phyloP scores from a whole-genome alignment of 1,140 invertebrate species.

The Limonius californicus region DNA sequence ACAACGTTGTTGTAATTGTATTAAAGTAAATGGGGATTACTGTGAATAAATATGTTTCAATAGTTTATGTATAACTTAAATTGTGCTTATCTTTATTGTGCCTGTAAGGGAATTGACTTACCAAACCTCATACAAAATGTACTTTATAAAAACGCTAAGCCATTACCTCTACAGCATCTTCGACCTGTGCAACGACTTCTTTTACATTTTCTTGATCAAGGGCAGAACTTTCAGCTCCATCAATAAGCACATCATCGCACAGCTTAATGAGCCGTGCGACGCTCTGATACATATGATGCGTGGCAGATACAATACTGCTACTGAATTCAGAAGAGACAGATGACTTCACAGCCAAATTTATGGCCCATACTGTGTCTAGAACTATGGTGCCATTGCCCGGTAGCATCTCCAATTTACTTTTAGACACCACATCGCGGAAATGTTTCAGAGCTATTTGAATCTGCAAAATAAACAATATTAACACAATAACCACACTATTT shows the following conservation, averaged over 20 bases:
- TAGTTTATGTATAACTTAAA: too few species aligned
- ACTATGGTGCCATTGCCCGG: constrained; percentile 89
- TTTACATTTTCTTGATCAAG: constrained; percentile 70
- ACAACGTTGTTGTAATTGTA: too few species aligned
- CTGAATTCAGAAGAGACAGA: constrained; percentile 42
- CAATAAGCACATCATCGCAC: constrained; percentile 82
- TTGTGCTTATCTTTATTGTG: too few species aligned
- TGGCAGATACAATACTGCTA: constrained; percentile 63
- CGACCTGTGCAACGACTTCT: constrained; percentile 72
- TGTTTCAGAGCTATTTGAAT: constrained; percentile 21
- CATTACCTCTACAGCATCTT: constrained; percentile 71
- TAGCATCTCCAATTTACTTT: constrained; percentile 87
- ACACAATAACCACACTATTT: neutral
- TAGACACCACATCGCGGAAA: constrained; percentile 86
- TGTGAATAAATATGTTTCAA: too few species aligned
- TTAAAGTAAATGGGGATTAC: too few species aligned
- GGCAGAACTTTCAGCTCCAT: constrained; percentile 61
- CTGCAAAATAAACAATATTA: constrained; percentile 6
- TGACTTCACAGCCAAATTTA: constrained; percentile 63
- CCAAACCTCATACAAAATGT: too few species aligned
- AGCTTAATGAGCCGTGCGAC: constrained; percentile 82
- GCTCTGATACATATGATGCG: constrained; percentile 81
- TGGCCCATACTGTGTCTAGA: constrained; percentile 84
- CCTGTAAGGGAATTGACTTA: too few species aligned
- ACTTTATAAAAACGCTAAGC: neutral